A percentile compares a stretch with the other conserved stretches of the same genome.
Conservation (phyloP, 2,888 invertebrate species). For the Tortrix viridana region DNA sequence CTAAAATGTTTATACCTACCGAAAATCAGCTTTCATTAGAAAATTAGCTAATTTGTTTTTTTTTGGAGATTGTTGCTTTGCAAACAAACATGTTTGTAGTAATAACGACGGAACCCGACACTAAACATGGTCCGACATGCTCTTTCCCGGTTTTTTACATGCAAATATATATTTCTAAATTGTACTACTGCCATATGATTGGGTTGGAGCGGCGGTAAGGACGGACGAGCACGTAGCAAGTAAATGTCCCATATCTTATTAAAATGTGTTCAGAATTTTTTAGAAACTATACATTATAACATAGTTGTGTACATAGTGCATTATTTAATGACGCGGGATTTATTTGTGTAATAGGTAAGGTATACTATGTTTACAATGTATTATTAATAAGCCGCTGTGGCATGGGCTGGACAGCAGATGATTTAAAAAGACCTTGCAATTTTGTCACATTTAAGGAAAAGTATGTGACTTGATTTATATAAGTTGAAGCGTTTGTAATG, state of each 20-base stretch:
- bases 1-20: no score
- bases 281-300: conserved; percentile 71
- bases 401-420: conserved; percentile 4
- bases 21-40: no score
- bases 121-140: no score
- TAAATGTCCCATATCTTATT: conserved; percentile 78
- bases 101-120: no score
- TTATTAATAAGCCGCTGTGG: conserved; percentile 17
- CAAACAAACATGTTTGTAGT: no score
- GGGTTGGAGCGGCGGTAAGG: conserved; percentile 35
- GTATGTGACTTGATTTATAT: neutral
- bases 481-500: neutral
- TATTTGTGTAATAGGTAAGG: conserved; percentile 29
- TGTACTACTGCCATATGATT: conserved; percentile 65
- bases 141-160: conserved; percentile 40
- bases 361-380: conserved; percentile 26
- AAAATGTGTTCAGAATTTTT: conserved; percentile 80
- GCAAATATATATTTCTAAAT: conserved; percentile 27
- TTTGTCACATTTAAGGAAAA: conserved; percentile 1
- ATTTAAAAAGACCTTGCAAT: conserved; percentile 6
- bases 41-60: no score
- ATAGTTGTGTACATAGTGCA: conserved; percentile 70
- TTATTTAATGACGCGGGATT: conserved; percentile 46
- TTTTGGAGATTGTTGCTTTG: no score
- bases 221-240: conserved; percentile 48